These are phyloP conservation scores for Picus viridis DNA, from an alignment of 2,797 vertebrate genomes.

Conservation along the genomic window DNA sequence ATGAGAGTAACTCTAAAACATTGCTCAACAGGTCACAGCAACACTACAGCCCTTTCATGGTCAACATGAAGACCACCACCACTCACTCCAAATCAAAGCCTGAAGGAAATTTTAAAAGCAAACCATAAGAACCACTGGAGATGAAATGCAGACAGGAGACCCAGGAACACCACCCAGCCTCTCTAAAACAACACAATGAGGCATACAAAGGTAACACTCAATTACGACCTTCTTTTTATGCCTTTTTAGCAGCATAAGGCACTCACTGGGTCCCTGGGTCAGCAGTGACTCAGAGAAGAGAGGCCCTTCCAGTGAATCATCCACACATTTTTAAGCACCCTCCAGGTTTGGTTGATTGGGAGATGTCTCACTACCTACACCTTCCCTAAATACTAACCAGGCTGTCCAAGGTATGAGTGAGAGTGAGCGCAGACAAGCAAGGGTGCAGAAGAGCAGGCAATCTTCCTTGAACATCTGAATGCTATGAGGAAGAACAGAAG, in stretches of 20 bases:
- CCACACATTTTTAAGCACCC: not conserved
- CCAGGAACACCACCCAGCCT: slow-evolving; percentile 42
- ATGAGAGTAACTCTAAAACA: not conserved
- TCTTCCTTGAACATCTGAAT: not conserved
- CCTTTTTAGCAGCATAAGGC: not conserved
- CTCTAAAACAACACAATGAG: not conserved
- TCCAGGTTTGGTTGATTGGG: slow-evolving; percentile 21
- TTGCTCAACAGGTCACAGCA: not conserved
- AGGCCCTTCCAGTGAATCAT: slow-evolving; percentile 49
- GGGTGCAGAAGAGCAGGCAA: not conserved
- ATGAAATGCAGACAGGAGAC: not conserved
- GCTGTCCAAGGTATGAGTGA: not conserved
- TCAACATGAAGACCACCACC: not conserved
- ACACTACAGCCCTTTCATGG: not conserved
- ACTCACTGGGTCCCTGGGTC: slow-evolving; percentile 13
- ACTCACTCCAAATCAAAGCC: not conserved
- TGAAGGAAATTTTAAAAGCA: not conserved
- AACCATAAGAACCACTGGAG: not conserved
- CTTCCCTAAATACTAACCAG: slow-evolving; percentile 13
- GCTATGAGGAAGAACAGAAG: not conserved
- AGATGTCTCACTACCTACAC: slow-evolving; percentile 56
- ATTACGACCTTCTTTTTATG: slow-evolving; percentile 33
- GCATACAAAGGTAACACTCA: not conserved
- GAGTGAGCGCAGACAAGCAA: not conserved
- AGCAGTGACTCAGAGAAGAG: slow-evolving; percentile 57